Base-by-base conservation (phyloP, 2,888 invertebrate species). In the Antheraea assamensis region DNA sequence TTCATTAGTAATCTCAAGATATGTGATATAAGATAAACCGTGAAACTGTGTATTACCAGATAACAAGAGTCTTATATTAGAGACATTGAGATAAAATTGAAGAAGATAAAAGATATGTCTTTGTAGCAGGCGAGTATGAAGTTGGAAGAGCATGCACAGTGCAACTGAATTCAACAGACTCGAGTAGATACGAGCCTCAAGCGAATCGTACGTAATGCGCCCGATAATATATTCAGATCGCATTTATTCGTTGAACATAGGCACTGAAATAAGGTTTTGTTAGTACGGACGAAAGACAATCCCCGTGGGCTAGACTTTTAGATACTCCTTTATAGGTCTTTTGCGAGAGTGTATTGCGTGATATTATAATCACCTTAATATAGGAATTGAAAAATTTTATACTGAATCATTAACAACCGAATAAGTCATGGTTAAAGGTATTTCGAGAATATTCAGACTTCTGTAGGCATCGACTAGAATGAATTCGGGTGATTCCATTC, bases 221-320 rank as follows among this genome's bases (percentile, higher is more conserved):
- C 87, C 88, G 91, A 91, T 92, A 92, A 93, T 92, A 92, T 91
- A 93, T 93, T 93, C 93, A 84, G 87, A 92, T 92, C 88, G 90
- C 89, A 92, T 93, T 91, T 92, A 91, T 92, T 90, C 89, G 83
- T 80, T 81, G 84, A 89, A 86, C 87, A 90, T 91, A 89, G 90
- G 88, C 88, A 88, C 81, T 87, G 90, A 89, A 92, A 93, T 91
- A 88, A 90, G 92, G 89, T 90, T 92, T 88, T 88, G 89, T 88
- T 89, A 85, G 86, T 83, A 79, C 81, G 81, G 81, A 83, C 84
- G 87, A 89, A 42, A 70, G 87, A 88, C 89, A 88, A 88, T 90
- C 85, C 89, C 87, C 85, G 77, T 81, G 84, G 86, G 89, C 86
- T 84, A 86, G 82, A 86, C 84, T 85, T 84, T 87, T 84, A 82